Base-by-base conservation (phyloP, 2,113 vertebrate genomes). In the Rhea pennata region DNA sequence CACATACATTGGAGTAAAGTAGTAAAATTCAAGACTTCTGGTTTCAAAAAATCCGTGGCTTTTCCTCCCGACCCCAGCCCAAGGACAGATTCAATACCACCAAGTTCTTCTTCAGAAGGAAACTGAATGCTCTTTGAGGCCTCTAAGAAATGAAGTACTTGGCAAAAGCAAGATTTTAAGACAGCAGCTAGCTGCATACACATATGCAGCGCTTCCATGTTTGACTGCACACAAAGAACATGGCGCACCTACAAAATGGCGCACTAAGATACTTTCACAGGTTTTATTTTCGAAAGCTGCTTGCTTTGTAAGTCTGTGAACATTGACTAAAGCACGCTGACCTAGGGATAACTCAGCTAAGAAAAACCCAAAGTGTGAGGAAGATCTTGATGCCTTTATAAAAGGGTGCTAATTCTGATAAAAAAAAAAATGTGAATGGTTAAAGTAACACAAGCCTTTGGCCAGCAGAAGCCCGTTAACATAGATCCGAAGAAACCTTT, bases 241-340 rank as follows among this genome's bases (percentile, higher is more conserved):
- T 1, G 20, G 64, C 59, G 53, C 15, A 40, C 0, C 2, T 19
- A 27, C 3, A 20, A 51, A 95, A 48, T 0, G 1, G 39, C 17
- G 20, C 76, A 72, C 29, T 9, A 44, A 71, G 72, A 69, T 4
- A 40, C 33, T 56, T 78, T 9, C 56, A 33, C 50, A 62, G 23
- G 0, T 31, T 17, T 27, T 16, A 36, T 31, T 65, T 84, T 84
- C 58, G 71, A 71, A 90, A 83, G 67, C 74, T 29, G 70, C 8
- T 2, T 0, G 70, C 33, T 69, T 84, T 58, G 58, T 5, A 54
- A 36, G 69, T 15, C 48, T 84, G 44, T n/a, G 44, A 82, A 33
- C 13, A 5, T 4, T 54, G 58, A 7, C 50, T 82, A 24, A 88
- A 91, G 36, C 53, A 79, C 31, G 79, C 3, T 42, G 62, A 91